Conservation (phyloP, 1,140 invertebrate genomes). For the Papilio polytes region DNA sequence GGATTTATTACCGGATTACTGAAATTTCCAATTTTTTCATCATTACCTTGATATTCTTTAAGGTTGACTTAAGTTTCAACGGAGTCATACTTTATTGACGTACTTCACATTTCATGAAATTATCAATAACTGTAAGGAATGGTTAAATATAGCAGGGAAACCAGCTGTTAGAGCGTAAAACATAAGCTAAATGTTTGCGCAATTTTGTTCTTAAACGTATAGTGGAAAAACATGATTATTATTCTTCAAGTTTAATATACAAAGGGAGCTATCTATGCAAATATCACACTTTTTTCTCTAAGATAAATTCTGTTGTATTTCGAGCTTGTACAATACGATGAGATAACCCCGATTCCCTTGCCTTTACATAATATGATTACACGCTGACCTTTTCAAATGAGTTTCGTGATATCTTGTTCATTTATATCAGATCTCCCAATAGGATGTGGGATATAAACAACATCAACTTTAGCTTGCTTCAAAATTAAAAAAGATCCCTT, state of each 20-base stretch:
- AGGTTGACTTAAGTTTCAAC: no score
- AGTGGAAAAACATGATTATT: neutral
- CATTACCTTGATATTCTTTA: no score
- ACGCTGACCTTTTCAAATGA: slow-evolving; percentile 35
- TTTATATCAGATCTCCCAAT: slow-evolving; percentile 36
- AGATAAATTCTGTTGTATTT: slow-evolving; percentile 14
- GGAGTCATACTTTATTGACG: no score
- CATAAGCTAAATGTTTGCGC: neutral
- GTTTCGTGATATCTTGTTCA: slow-evolving; percentile 26
- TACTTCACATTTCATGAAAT: no score
- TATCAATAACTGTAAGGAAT: no score
- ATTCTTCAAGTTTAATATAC: neutral
- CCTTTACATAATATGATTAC: slow-evolving; percentile 22
- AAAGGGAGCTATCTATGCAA: neutral
- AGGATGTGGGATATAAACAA: slow-evolving; percentile 1
- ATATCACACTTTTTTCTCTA: slow-evolving; percentile 17
- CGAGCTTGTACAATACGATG: slow-evolving; percentile 13
- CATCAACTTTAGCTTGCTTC: neutral
- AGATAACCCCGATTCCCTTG: slow-evolving; percentile 7
- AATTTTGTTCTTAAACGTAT: neutral
- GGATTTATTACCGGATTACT: neutral
- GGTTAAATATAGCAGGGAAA: no score
- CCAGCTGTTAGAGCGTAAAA: neutral
- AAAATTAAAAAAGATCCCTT: neutral
- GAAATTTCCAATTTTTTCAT: no score